Base-by-base conservation (phyloP, 2,797 vertebrate genomes). In the Lateolabrax maculatus region DNA sequence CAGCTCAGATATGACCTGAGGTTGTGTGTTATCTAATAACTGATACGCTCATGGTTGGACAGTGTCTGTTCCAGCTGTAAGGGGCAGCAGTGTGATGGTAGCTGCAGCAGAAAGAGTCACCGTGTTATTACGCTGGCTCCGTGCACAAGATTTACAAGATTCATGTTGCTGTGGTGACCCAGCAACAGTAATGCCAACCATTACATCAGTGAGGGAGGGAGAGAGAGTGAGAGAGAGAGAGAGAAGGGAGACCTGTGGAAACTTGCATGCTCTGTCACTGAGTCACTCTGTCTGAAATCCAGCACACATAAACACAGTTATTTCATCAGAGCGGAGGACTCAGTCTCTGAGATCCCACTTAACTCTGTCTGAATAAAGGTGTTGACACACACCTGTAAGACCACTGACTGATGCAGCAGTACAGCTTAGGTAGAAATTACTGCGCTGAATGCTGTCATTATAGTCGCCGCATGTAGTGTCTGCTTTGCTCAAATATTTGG, bases 231-330 rank as follows among this genome's bases (percentile, higher is more conserved):
- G 48, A 41, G 64, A 69, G 43, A 21, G 44, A 37, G 75, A 61
- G 70, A 75, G 71, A 66, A 43, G 82, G 71, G 84, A 89, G 89
- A 93, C 88, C 89, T 94, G 89, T 94, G 93, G 93, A 95, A 95
- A 94, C 90, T 92, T 91, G 84, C 91, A 89, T 94, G 90, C 89
- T 92, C 89, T 84, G 77, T 87, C 73, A 71, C 92, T 94, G 94
- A 95, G 92, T 95, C 94, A 95, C 85, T 29, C 55, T 44, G 80
- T 89, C 85, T 92, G 75, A 87, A 84, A 76, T 89, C 86, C 81
- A 91, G 89, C 87, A 72, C 79, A 78, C 84, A 86, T 85, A 90
- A 90, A 91, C 86, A 90, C 78, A 79, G 78, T 90, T 79, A 88
- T 86, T 91, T 89, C 66, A 86, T 89, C 77, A 15, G 69, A 83